Evolutionary conservation across 2,888 invertebrate genomes (phyloP), one percentile per base, ranked within the genome.

Genomic region (Cosmorhoe ocellata): DNA sequence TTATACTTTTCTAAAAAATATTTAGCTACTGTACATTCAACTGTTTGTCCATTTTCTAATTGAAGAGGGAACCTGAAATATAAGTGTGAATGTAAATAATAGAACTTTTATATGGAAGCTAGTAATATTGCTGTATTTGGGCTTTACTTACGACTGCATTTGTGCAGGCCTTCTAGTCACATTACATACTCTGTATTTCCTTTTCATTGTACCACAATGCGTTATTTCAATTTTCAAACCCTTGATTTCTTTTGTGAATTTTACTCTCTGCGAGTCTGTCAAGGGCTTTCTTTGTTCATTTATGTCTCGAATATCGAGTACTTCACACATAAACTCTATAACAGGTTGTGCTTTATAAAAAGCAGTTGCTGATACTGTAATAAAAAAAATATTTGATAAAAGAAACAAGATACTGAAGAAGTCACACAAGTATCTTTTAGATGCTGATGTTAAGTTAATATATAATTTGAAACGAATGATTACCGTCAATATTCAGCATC

Each of bases 321-420:
- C 99, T 92, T 99, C 99, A 89, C 99, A 99, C 98, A 99, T 98
- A 83, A 99, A 99, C 87, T 99, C 99, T 83, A 99, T 99, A 52
- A 99, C 99, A 39, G 99, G 98, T 89, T 99, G 99, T 32, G 99
- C 98, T 91, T 99, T 99, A 91, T 99, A 99, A 90, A 99, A 99
- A 53, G 99, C 99, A 65, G 99, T 99, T 33, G 99, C 99, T 60
- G 99, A 99, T 49, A 99, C 99, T 98, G 80, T 42, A 79, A 82
- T 10, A 24, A 31, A 30, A 42, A 32, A 13, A 24, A 7, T 24
- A 6, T 24, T 24, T 24, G 6, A 24, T 6, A 24, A 6, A 7
- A 1, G 6, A 7, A 6, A 7, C 24, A 24, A 24, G 2, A 2
- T 3, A 18, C 18, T 18, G 3, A 18, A 18, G 2, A 24, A 18